A percentile compares a stretch with the other conserved stretches of the same genome.
Conservation (phyloP, 1,140 invertebrate species). For the Stenopsyche tienmushanensis region DNA sequence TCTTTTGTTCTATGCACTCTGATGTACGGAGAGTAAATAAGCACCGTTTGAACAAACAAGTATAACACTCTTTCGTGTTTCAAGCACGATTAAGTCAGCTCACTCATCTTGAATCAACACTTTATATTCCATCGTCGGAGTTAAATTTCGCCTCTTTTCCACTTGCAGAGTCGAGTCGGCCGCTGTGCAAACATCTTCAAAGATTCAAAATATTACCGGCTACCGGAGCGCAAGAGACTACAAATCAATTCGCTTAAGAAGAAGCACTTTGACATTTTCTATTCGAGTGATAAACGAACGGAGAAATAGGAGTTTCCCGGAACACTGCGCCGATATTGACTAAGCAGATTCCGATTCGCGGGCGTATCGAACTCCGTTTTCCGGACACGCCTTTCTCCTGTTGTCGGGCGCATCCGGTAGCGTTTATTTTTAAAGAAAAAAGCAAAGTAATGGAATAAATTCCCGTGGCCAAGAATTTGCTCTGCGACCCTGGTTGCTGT, state of each 20-base stretch:
- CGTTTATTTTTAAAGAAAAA: constrained; percentile 28
- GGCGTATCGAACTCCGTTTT: constrained; percentile 31
- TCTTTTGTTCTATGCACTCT: no score
- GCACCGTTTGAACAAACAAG: no score
- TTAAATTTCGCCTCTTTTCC: no score
- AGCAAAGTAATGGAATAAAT: constrained; percentile 32
- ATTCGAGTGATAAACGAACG: constrained; percentile 40
- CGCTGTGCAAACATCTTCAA: constrained; percentile 4
- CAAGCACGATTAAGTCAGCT: no score
- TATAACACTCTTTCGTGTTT: no score
- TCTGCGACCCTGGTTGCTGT: neutral
- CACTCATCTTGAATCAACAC: no score
- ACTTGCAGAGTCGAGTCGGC: neutral
- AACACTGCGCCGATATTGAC: constrained; percentile 34
- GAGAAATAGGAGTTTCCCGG: constrained; percentile 33
- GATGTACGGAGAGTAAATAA: no score
- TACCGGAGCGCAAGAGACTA: neutral
- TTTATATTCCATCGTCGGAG: no score
- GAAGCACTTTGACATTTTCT: constrained; percentile 37
- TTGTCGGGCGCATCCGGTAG: constrained; percentile 16
- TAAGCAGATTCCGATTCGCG: constrained; percentile 33
- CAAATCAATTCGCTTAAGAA: constrained; percentile 38
- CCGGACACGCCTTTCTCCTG: constrained; percentile 37
- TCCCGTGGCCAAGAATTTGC: neutral
- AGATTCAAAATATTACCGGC: constrained; percentile 18